Evolutionary conservation across 2,797 vertebrate genomes (phyloP).

Genomic region (Gorsachius magnificus): DNA sequence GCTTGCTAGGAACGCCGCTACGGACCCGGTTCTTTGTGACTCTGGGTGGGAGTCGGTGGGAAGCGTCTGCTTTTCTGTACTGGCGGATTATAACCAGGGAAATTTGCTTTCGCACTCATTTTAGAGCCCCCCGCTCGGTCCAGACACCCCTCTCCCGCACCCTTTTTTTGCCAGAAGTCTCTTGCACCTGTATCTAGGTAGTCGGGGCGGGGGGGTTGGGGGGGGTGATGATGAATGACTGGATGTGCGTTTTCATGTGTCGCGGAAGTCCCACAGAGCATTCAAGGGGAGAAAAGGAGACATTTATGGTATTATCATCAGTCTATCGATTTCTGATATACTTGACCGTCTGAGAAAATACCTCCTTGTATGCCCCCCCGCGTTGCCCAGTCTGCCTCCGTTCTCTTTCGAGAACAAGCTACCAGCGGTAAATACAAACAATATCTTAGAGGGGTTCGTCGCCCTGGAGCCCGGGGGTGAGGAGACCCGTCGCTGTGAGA

Average conservation of each 20-base stretch:
- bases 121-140: neutral
- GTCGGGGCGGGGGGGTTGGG: accelerated
- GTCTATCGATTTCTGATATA: neutral
- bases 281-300: neutral
- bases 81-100: neutral
- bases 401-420: neutral
- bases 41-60: neutral
- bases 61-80: neutral
- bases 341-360: neutral
- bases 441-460: neutral
- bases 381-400: neutral
- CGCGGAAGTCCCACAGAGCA: neutral
- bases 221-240: neutral
- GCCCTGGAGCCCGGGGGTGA: neutral
- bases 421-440: neutral
- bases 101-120: neutral
- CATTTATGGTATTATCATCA: neutral
- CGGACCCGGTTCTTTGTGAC: neutral
- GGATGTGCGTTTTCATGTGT: neutral
- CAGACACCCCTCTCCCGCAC: neutral
- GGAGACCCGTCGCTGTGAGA: neutral
- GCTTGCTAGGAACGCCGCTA: neutral
- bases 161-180: neutral
- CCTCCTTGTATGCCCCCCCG: neutral
- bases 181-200: conserved; percentile 50